phyloP scores from a whole-genome alignment of 2,888 invertebrate species.

The Drosophila phalerata region DNA sequence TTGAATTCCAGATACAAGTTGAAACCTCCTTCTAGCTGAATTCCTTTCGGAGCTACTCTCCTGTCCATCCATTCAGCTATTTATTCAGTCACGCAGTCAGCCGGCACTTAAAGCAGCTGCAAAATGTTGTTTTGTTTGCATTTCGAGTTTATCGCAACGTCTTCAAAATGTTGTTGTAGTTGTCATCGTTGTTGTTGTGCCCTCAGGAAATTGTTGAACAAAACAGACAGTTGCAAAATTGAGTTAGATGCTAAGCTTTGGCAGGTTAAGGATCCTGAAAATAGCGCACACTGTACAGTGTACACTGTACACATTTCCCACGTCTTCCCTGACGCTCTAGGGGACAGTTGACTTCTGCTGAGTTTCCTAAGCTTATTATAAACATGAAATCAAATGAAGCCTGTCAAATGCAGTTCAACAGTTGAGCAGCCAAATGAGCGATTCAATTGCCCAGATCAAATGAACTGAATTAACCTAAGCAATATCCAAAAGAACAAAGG shows the following conservation, averaged over 20 bases:
- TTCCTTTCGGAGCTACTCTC: conserved; percentile 13
- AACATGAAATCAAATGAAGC: conserved; percentile 76
- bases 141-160: conserved; percentile 54
- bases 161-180: conserved; percentile 33
- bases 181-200: conserved; percentile 16
- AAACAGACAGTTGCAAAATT: conserved; percentile 74
- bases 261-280: conserved; percentile 39
- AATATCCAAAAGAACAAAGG: conserved; percentile 1
- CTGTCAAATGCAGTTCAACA: conserved; percentile 74
- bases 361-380: conserved; percentile 73
- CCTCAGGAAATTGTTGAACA: conserved; percentile 60
- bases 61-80: not conserved
- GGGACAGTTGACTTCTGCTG: conserved; percentile 41
- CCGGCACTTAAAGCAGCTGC: conserved; percentile 33
- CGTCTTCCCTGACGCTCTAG: conserved; percentile 22
- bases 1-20: not conserved
- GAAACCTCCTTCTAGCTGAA: conserved; percentile 10
- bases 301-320: conserved; percentile 9
- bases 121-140: conserved; percentile 63
- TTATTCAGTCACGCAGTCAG: not conserved
- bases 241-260: conserved; percentile 72
- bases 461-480: conserved; percentile 29
- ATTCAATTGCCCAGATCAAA: conserved; percentile 44
- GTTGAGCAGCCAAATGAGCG: conserved; percentile 52
- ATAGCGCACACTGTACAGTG: conserved; percentile 6